Conservation (phyloP, 2,113 vertebrate genomes). For the Charadrius vociferus region DNA sequence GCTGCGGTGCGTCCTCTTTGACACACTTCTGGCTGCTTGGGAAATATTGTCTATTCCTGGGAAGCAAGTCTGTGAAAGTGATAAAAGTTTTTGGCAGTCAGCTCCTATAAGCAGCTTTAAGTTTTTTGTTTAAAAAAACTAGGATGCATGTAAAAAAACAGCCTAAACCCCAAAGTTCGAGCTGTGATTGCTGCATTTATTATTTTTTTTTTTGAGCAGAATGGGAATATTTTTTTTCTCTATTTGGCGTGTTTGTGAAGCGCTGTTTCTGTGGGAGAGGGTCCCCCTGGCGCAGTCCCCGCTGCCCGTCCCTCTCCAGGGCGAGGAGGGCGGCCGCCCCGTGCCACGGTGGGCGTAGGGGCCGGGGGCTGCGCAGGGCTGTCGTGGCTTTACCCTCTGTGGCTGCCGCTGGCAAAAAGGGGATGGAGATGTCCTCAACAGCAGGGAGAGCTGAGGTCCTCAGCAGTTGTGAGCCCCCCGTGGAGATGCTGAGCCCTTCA, state of each 20-base stretch:
- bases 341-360: accelerated
- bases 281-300: too few relatives aligned
- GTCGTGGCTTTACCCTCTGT: not conserved
- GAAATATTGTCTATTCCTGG: not conserved
- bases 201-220: not conserved
- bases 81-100: not conserved
- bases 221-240: not conserved
- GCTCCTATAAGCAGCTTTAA: not conserved
- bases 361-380: not conserved
- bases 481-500: not conserved
- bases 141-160: not conserved
- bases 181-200: not conserved
- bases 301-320: too few relatives aligned
- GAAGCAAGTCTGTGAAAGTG: not conserved
- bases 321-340: accelerated
- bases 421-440: not conserved
- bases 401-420: not conserved
- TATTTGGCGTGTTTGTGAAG: not conserved
- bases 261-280: too few relatives aligned
- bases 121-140: not conserved
- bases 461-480: accelerated
- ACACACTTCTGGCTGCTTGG: not conserved
- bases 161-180: not conserved
- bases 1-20: not conserved
- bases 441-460: not conserved